A percentile compares a stretch with the other conserved stretches of the same genome.
phyloP scores from a whole-genome alignment of 2,113 vertebrate genomes.

The Pica pica region DNA sequence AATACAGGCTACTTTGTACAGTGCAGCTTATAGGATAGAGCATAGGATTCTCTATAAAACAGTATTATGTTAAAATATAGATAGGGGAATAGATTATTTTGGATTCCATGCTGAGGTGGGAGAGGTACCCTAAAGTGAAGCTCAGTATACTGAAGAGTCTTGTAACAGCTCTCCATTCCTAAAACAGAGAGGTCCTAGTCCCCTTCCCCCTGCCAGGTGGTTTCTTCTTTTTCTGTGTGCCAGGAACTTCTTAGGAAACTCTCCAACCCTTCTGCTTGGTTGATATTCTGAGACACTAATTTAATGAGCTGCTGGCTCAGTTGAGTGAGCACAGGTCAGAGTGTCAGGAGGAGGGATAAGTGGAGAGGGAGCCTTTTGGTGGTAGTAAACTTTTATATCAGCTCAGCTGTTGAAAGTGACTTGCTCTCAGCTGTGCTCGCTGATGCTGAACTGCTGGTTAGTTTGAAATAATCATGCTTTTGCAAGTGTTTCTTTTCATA shows the following conservation, averaged over 20 bases:
- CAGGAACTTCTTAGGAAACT: not conserved
- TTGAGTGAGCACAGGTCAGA: not conserved
- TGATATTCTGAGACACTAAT: not conserved
- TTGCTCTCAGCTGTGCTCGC: not conserved
- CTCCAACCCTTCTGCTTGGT: not conserved
- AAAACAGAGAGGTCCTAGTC: not conserved
- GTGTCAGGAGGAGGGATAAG: not conserved
- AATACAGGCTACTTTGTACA: not conserved
- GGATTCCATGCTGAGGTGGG: not conserved
- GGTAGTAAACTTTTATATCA: not conserved
- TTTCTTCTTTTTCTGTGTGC: not conserved
- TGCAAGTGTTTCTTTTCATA: not conserved
- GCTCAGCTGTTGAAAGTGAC: not conserved
- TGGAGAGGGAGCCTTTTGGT: not conserved
- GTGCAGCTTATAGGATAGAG: not conserved
- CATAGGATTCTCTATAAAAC: rapidly evolving
- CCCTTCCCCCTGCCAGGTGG: not conserved
- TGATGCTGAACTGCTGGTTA: not conserved
- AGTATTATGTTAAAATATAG: not conserved
- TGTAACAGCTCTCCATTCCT: not conserved
- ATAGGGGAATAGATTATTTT: not conserved
- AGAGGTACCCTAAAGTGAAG: not conserved
- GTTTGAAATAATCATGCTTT: not conserved
- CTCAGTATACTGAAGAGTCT: not conserved
- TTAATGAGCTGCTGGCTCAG: not conserved